Base-by-base conservation (phyloP, 1,140 invertebrate species). In the Procambarus virginalis region DNA sequence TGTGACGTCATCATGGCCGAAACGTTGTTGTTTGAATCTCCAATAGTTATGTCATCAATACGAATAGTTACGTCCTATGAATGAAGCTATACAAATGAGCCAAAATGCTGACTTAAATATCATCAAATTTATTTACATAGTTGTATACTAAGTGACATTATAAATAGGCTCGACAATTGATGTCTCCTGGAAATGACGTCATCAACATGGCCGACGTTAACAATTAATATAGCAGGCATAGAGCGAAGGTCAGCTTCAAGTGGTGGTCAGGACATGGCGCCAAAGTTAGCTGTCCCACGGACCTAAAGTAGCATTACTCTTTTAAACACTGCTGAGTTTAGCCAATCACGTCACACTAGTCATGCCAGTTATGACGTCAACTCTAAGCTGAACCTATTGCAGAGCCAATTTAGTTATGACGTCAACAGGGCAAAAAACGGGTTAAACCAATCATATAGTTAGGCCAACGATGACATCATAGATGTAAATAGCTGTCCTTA, bases 391-490 rank as follows among this genome's bases (percentile, higher is more conserved):
- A 14, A 60, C 79, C 79, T 60, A 81, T 81, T 55, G 8, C 51
- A 22, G 79, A 45, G 79, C 10, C 14, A n/a, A 55, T 22, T 34
- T 58, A 55, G 3, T 12, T 6, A 45, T 34, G 79, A 81, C 79
- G 79, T 81, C 51, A 34, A 81, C 55, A 60, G 34, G 60, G n/a
- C 78, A 79, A 45, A 60, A 55, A 58, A 55, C 14, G 22, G 68
- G 68, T 20, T 73, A 4, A 34, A 73, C n/a, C n/a, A 73, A 34
- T 4, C 68, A 73, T 9, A 45, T 73, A 73, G 68, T 20, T 73
- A 73, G 22, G 22, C 68, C 22, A 34, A 22, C 34, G n/a, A 5
- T 73, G 22, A 73, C 68, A 34, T 73, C 68, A 73, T 73, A 34
- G 68, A 73, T 34, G 20, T 73, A 22, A 4, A 73, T 73, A 34